phyloP scores from a whole-genome alignment of 2,888 invertebrate genomes.

The Temnothorax unifasciatus region DNA sequence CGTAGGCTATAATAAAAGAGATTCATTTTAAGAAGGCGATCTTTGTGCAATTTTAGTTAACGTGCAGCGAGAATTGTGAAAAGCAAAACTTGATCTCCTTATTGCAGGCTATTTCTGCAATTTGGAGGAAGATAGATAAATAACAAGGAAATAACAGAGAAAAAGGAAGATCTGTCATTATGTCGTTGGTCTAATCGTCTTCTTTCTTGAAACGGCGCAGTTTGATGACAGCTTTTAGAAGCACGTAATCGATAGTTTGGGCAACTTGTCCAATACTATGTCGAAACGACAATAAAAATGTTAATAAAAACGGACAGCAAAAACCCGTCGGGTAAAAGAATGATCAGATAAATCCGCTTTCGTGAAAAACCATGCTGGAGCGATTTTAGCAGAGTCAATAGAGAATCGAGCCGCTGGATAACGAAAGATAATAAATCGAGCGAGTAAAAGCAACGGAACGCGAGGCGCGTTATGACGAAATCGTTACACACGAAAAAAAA shows the following conservation, averaged over 20 bases:
- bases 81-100: slow-evolving; percentile 52
- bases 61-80: slow-evolving; percentile 45
- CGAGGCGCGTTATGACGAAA: slow-evolving; percentile 67
- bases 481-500: slow-evolving; percentile 57
- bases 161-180: slow-evolving; percentile 64
- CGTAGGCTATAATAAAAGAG: not conserved
- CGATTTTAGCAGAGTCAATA: not conserved
- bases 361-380: not conserved
- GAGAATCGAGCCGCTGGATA: slow-evolving; percentile 28
- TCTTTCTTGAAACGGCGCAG: slow-evolving; percentile 58
- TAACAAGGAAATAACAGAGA: slow-evolving; percentile 43
- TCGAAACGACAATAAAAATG: slow-evolving; percentile 63
- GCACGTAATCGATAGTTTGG: slow-evolving; percentile 63
- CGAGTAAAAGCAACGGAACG: slow-evolving; percentile 43
- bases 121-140: slow-evolving; percentile 6
- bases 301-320: slow-evolving; percentile 58
- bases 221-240: slow-evolving; percentile 64
- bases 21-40: slow-evolving; percentile 38
- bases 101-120: slow-evolving; percentile 43
- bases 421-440: slow-evolving; percentile 65
- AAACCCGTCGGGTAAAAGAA: slow-evolving; percentile 3
- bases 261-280: slow-evolving; percentile 58
- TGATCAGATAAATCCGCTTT: not conserved
- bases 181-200: slow-evolving; percentile 66
- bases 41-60: slow-evolving; percentile 55